Evolutionary conservation across 1,140 invertebrate genomes (phyloP), one percentile per base, ranked within the genome.

Genomic region (Thaumatotibia leucotreta): DNA sequence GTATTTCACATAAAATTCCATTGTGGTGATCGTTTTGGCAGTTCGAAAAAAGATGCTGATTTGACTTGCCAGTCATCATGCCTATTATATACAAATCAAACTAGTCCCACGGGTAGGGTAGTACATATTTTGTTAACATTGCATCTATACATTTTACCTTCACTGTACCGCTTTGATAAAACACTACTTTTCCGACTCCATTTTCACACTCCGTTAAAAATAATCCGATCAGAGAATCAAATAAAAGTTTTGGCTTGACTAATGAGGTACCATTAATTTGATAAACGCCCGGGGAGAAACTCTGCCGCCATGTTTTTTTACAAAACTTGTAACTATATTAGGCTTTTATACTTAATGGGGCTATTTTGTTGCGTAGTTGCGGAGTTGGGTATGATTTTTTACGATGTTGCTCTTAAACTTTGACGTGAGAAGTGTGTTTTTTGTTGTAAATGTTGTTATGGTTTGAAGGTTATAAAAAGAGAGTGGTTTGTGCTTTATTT

Each of bases 211-310:
- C 24, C 24, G 23, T 24, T 23, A 31, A 33, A 62, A 49, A 27
- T 52, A 31, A 65, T 65, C 33, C 22, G 45, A 65, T 61, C 52
- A 52, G 20, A 66, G 31, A 61, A 66, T 66, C 52, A 66, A 66
- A 66, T 66, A 58, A 66, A 58, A 66, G 20, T 66, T 66, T 61
- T 52, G 22, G 27, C 10, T 20, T 66, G 39, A 66, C 65, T 66
- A 66, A 66, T 61, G 65, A 66, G 52, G 32, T 29, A 27, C 33
- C 65, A 61, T 66, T 52, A 61, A 31, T 27, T 32, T 66, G 65
- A 66, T 66, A 52, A 35, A 35, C 65, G 23, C 52, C 17, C 2
- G 23, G 14, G 52, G 52, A n/a, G 20, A 58, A 58, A 27, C 52
- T 58, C n/a, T 14, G 2, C 31, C 61, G 61, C 61, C 27, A 33